A percentile compares a stretch with the other conserved stretches of the same genome.
These are phyloP conservation scores for Thoracochromis brauschi DNA, from an alignment of 2,113 vertebrate species.

Conservation along the genomic window DNA sequence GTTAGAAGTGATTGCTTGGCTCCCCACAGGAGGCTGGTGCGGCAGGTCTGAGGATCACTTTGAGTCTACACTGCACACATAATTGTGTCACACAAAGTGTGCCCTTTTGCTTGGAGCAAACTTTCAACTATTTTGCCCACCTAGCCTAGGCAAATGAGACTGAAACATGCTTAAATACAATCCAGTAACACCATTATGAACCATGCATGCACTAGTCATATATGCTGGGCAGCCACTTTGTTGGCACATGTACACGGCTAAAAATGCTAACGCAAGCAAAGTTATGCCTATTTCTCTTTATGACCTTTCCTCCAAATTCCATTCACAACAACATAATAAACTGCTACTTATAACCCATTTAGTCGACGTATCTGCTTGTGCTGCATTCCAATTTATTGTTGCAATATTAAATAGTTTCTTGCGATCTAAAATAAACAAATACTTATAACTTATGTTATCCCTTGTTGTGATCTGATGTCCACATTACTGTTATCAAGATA, in stretches of 20 bases:
- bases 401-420: background rate
- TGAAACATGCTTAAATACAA: background rate
- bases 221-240: background rate
- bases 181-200: background rate
- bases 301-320: background rate
- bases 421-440: background rate
- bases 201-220: background rate
- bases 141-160: background rate
- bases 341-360: background rate
- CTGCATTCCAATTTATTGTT: background rate
- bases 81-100: background rate
- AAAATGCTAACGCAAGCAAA: background rate
- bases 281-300: background rate
- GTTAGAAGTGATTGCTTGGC: conserved; percentile 46
- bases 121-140: background rate
- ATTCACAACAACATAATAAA: background rate
- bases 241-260: background rate
- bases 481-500: background rate
- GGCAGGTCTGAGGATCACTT: background rate
- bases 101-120: background rate
- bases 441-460: background rate
- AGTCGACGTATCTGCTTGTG: background rate
- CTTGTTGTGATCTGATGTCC: background rate
- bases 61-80: background rate
- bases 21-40: conserved; percentile 34